These are phyloP conservation scores for Entelurus aequoreus DNA, from an alignment of 2,113 vertebrate genomes.

Conservation along the genomic window DNA sequence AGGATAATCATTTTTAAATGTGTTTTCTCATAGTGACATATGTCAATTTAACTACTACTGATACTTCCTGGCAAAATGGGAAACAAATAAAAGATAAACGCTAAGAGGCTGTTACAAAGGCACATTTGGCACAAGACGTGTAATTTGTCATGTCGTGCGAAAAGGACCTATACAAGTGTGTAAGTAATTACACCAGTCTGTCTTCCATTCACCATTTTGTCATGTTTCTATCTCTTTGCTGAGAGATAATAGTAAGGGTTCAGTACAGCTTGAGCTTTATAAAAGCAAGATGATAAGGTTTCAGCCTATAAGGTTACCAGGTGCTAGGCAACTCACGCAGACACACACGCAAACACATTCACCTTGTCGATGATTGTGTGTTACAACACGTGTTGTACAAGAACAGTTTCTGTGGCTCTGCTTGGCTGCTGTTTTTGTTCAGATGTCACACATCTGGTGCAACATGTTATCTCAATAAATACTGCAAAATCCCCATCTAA, in stretches of 20 bases:
- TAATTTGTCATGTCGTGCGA: too few species aligned
- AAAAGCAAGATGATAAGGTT: slow-evolving; percentile 51
- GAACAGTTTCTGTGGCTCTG: slow-evolving; percentile 31
- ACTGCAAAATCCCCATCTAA: not conserved
- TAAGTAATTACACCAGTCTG: not conserved
- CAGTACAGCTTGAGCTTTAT: slow-evolving; percentile 29
- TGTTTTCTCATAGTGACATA: too few species aligned
- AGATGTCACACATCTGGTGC: slow-evolving; percentile 1
- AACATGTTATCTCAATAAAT: slow-evolving; percentile 9
- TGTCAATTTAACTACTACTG: too few species aligned
- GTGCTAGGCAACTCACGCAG: slow-evolving; percentile 59
- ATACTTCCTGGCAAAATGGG: too few species aligned
- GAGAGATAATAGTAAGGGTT: slow-evolving; percentile 20
- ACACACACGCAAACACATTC: slow-evolving; percentile 13
- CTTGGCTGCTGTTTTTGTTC: slow-evolving; percentile 26
- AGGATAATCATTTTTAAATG: too few species aligned
- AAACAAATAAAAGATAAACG: too few species aligned
- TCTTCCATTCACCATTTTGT: slow-evolving; percentile 6
- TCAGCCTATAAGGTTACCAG: slow-evolving; percentile 59
- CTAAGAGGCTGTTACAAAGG: too few species aligned
- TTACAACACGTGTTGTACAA: slow-evolving; percentile 31
- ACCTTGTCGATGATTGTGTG: slow-evolving; percentile 20
- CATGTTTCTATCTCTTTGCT: not conserved
- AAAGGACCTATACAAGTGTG: not conserved
- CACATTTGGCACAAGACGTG: too few species aligned